These are phyloP conservation scores for Crenuchus spilurus DNA, from an alignment of 2,797 vertebrate genomes.

Conservation along the genomic window DNA sequence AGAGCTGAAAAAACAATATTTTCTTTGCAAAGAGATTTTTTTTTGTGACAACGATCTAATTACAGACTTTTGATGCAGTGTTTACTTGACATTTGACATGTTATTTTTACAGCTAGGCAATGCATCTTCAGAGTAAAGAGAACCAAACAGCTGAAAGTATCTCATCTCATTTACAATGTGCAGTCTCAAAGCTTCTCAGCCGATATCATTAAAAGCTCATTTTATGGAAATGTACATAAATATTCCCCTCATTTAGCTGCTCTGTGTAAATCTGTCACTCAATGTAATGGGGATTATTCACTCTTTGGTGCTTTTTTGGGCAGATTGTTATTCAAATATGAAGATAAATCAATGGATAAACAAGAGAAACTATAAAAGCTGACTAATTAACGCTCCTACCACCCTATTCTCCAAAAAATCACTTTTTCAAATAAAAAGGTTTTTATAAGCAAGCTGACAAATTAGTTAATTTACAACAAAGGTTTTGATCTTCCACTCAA, in stretches of 20 bases:
- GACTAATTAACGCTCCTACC: not conserved
- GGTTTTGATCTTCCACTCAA: not conserved
- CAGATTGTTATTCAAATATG: slow-evolving; percentile 23
- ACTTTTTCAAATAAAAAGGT: not conserved
- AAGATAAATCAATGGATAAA: not conserved
- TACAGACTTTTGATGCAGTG: slow-evolving; percentile 27
- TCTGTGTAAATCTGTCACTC: slow-evolving; percentile 16
- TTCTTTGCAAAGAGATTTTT: slow-evolving; percentile 7
- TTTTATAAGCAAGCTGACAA: not conserved
- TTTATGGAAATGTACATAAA: slow-evolving; percentile 21
- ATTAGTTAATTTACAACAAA: not conserved
- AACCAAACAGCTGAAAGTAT: slow-evolving; percentile 34
- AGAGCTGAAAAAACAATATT: slow-evolving; percentile 5
- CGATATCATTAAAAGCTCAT: slow-evolving; percentile 26
- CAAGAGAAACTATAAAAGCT: not conserved
- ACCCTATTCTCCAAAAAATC: not conserved
- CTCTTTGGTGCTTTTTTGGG: not conserved
- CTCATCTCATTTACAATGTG: slow-evolving; percentile 23
- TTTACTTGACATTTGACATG: slow-evolving; percentile 41
- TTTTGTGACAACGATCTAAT: slow-evolving; percentile 32
- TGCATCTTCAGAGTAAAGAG: slow-evolving; percentile 23
- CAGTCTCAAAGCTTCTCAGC: slow-evolving; percentile 19
- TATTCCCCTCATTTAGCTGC: slow-evolving; percentile 27
- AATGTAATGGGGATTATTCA: slow-evolving; percentile 24
- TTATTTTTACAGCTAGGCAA: slow-evolving; percentile 28